phyloP scores from a whole-genome alignment of 1,140 invertebrate genomes.

The Procambarus clarkii region DNA sequence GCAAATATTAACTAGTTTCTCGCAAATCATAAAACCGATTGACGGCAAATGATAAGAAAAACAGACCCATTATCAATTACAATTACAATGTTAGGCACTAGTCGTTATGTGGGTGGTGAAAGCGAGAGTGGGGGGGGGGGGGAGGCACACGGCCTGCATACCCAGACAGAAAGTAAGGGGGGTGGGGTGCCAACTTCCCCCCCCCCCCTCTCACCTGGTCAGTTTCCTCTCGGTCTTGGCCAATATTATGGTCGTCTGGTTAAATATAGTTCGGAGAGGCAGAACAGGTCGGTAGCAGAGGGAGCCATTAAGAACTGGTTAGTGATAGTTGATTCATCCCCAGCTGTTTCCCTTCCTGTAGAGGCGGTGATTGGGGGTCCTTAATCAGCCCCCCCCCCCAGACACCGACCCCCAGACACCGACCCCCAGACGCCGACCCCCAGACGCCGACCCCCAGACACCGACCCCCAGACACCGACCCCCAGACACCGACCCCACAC shows the following conservation, averaged over 20 bases:
- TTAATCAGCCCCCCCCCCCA: too few species aligned
- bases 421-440: too few species aligned
- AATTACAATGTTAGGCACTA: neutral
- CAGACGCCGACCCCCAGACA: too few species aligned
- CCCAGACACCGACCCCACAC: too few species aligned
- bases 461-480: too few species aligned
- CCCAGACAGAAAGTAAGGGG: constrained; percentile 3
- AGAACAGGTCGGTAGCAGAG: neutral
- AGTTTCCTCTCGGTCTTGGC: neutral
- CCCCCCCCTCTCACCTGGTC: neutral
- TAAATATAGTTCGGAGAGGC: neutral
- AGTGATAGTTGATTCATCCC: neutral
- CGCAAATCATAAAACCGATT: neutral
- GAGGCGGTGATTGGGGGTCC: too few species aligned
- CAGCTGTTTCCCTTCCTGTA: too few species aligned
- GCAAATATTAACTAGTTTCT: neutral
- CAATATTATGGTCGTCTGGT: neutral
- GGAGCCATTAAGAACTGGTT: neutral
- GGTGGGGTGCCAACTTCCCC: neutral
- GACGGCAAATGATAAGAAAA: neutral
- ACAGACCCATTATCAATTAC: too few species aligned
- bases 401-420: too few species aligned
- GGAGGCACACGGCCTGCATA: neutral
- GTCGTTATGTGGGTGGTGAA: neutral
- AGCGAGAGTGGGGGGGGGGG: neutral